A percentile compares a stretch with the other conserved stretches of the same genome.
phyloP scores from a whole-genome alignment of 2,888 invertebrate species.

The Drosophila emarginata region DNA sequence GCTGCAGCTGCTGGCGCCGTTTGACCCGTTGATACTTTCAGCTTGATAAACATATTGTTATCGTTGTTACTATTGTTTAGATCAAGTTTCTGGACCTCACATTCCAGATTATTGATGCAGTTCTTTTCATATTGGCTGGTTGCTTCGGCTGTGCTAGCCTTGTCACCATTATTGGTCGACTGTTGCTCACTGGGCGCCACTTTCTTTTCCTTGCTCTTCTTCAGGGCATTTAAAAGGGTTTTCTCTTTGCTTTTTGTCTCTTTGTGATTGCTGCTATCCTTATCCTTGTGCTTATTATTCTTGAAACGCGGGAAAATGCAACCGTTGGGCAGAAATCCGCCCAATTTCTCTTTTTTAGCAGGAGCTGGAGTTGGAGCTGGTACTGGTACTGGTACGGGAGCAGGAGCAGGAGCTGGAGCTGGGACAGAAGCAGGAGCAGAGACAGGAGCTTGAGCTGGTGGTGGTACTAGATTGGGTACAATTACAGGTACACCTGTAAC shows the following conservation, averaged over 20 bases:
- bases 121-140: constrained; percentile 80
- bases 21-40: constrained; percentile 73
- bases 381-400: constrained; percentile 37
- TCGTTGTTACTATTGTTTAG: constrained; percentile 76
- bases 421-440: not conserved
- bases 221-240: constrained; percentile 80
- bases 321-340: constrained; percentile 82
- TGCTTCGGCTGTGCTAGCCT: constrained; percentile 37
- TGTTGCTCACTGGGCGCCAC: constrained; percentile 67
- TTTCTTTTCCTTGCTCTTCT: constrained; percentile 81
- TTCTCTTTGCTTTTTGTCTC: constrained; percentile 79
- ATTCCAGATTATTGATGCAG: constrained; percentile 80
- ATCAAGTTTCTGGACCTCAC: constrained; percentile 81
- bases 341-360: constrained; percentile 81
- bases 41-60: constrained; percentile 80
- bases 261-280: constrained; percentile 74
- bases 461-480: constrained; percentile 7
- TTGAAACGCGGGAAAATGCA: constrained; percentile 82
- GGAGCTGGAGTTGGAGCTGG: constrained; percentile 58
- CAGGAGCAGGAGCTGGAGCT: constrained; percentile 18
- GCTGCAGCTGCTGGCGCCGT: constrained; percentile 56
- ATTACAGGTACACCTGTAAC: constrained; percentile 21
- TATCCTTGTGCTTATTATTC: constrained; percentile 81
- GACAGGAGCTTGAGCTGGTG: constrained; percentile 17
- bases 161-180: constrained; percentile 39